Percentiles rank a stretch among this genome's conserved stretches.
phyloP scores from a whole-genome alignment of 2,113 vertebrate species.

The Penelope pileata region DNA sequence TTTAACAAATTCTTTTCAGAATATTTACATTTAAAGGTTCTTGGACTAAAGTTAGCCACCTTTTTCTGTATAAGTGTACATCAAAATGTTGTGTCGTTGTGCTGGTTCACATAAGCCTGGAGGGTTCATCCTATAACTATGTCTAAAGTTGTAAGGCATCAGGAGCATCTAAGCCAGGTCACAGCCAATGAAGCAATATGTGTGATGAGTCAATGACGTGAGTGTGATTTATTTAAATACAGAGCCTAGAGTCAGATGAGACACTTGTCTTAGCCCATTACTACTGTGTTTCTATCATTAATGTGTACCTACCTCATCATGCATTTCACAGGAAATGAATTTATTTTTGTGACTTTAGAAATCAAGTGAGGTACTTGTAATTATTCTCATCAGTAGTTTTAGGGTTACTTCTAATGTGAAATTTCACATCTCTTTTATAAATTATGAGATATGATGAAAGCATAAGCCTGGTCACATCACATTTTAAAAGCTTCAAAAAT shows the following conservation, averaged over 20 bases:
- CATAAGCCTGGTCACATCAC: not conserved
- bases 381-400: not conserved
- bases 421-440: not conserved
- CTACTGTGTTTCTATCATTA: not conserved
- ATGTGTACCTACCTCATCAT: fast-evolving
- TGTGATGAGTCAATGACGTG: not conserved
- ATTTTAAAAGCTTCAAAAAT: not conserved
- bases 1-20: not conserved
- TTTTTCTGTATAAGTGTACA: not conserved
- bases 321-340: fast-evolving
- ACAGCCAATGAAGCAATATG: not conserved
- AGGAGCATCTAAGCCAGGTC: not conserved
- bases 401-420: not conserved
- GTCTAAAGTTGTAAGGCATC: not conserved
- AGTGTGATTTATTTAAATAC: not conserved
- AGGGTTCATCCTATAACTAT: not conserved
- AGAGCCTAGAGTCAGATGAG: not conserved
- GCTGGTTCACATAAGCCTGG: not conserved
- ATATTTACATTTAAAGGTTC: not conserved
- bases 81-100: not conserved
- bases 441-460: not conserved
- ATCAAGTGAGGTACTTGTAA: not conserved
- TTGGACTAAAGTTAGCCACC: not conserved
- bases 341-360: not conserved
- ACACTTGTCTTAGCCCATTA: not conserved